These are phyloP conservation scores for Ectemnius cavifrons DNA, from an alignment of 2,888 invertebrate species.

Conservation along the genomic window DNA sequence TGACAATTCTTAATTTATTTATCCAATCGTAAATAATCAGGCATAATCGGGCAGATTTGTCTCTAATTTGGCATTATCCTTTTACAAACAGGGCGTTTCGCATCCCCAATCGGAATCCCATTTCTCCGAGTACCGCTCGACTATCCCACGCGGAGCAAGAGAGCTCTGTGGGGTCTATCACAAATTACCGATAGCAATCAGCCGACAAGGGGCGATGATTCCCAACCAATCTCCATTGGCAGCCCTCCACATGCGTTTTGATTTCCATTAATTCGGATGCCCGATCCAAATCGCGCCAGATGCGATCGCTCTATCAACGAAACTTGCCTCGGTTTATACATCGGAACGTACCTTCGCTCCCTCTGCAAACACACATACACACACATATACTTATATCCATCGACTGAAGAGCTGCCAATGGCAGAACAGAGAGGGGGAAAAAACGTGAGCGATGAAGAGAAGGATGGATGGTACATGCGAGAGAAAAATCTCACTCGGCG, in stretches of 20 bases:
- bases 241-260: constrained; percentile 48
- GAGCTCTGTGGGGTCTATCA: constrained; percentile 31
- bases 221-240: constrained; percentile 29
- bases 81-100: constrained; percentile 33
- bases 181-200: constrained; percentile 66
- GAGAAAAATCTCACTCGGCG: too few relatives aligned
- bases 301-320: constrained; percentile 45
- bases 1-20: constrained; percentile 23
- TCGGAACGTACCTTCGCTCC: too few relatives aligned
- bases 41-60: constrained; percentile 7
- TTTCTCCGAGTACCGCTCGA: constrained; percentile 36
- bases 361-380: too few relatives aligned
- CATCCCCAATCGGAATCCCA: constrained; percentile 31
- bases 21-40: neutral
- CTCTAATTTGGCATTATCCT: constrained; percentile 27
- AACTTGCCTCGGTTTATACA: too few relatives aligned
- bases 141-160: constrained; percentile 36
- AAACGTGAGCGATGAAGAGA: too few relatives aligned
- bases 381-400: too few relatives aligned
- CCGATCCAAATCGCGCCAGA: constrained; percentile 56
- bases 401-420: too few relatives aligned
- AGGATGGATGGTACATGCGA: too few relatives aligned
- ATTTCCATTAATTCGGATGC: constrained; percentile 65
- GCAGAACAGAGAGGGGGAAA: too few relatives aligned
- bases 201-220: constrained; percentile 47